Evolutionary conservation across 1,140 invertebrate genomes (phyloP), one percentile per base, ranked within the genome.

Genomic region (Drosophila malerkotliana): DNA sequence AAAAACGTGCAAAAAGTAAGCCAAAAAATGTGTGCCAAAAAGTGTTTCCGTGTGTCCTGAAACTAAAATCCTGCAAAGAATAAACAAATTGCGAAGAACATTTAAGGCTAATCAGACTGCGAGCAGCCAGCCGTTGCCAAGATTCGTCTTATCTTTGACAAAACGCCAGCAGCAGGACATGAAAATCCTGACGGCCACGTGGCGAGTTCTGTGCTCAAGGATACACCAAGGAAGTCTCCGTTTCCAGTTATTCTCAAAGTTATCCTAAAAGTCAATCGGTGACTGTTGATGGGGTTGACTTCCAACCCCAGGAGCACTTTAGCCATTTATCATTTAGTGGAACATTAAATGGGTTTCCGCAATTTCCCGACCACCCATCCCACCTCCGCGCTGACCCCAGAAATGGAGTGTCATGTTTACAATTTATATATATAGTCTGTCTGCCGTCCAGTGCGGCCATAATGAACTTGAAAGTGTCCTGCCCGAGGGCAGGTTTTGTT

Each of bases 271-370:
- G 82, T 75, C 81, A 72, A 87, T 87, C 81, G 72, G 73, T 72
- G 82, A 74, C 81, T 57, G 47, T 77, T 81, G 75, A 75, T 72
- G 61, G 68, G 78, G 49, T 53, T 53, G 51, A 34, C 52, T 67
- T 80, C 53, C 63, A 8, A 12, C 18, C 24, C 30, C 44, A 47
- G 44, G 47, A 54, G 26, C 67, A 32, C 63, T 71, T 28, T 7
- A 61, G 77, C 80, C 82, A 85, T 85, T 85, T 87, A 87, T 87
- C 82, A 85, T 87, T 82, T 76, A 76, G 82, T 72, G 75, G 61
- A 60, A 60, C 81, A 85, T 85, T 85, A 87, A 87, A 78, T 87
- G 78, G 58, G 74, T 64, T 87, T 87, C 81, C 81, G 77, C 69
- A 76, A 85, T 81, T 85, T 85, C 69, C 57, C 72, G 61, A 67